Conservation (phyloP, 2,113 vertebrate genomes). For the Carettochelys insculpta region DNA sequence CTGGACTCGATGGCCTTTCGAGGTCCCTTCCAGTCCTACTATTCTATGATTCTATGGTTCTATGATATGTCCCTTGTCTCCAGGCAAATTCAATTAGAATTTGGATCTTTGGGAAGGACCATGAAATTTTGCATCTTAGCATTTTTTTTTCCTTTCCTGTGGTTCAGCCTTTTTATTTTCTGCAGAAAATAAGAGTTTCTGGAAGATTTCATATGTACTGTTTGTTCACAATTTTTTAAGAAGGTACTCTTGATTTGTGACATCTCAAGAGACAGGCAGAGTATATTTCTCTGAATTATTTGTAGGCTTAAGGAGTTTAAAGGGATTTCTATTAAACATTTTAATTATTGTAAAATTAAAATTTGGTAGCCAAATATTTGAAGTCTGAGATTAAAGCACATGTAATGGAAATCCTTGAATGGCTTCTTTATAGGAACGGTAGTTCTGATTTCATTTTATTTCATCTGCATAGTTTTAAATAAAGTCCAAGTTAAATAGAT, state of each 20-base stretch:
- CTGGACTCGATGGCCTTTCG: too few relatives aligned
- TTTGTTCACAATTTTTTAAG: background rate
- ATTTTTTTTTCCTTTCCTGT: background rate
- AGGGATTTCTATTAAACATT: background rate
- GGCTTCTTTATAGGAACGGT: background rate
- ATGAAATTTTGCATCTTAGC: background rate
- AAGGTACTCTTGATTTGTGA: background rate
- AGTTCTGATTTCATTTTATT: background rate
- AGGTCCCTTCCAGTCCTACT: too few relatives aligned
- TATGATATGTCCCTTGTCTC: background rate
- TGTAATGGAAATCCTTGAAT: background rate
- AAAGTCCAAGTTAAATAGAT: background rate
- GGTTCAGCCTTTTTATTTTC: background rate
- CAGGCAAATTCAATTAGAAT: background rate
- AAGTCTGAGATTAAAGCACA: background rate
- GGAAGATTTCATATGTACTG: background rate
- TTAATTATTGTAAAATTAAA: background rate
- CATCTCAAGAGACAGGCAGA: background rate
- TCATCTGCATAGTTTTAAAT: background rate
- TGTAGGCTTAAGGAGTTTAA: background rate
- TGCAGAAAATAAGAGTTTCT: background rate
- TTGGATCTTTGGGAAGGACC: background rate
- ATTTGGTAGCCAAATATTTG: background rate
- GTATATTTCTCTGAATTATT: background rate
- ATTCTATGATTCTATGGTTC: too few relatives aligned